These are phyloP conservation scores for Formica exsecta DNA, from an alignment of 1,140 invertebrate species.

Conservation along the genomic window DNA sequence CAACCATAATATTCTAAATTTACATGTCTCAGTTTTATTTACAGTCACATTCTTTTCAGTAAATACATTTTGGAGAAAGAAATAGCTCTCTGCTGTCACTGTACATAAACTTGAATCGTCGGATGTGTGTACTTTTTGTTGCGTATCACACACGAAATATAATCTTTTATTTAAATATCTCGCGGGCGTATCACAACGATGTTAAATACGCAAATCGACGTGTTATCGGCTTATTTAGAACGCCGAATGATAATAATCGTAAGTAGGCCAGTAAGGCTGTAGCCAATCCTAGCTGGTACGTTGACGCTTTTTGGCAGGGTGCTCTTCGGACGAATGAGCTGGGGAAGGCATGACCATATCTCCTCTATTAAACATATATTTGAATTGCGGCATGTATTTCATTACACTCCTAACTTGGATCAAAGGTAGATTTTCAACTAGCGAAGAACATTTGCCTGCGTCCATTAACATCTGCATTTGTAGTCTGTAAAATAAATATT, in stretches of 20 bases:
- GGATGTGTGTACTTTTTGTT: slow-evolving; percentile 41
- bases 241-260: slow-evolving; percentile 86
- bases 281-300: slow-evolving; percentile 89
- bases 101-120: slow-evolving; percentile 57
- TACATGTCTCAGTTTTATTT: slow-evolving; percentile 71
- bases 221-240: slow-evolving; percentile 77
- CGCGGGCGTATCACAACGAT: slow-evolving; percentile 12
- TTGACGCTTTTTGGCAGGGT: slow-evolving; percentile 87
- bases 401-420: slow-evolving; percentile 93
- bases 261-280: slow-evolving; percentile 87
- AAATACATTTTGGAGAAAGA: slow-evolving; percentile 76
- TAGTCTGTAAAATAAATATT: slow-evolving; percentile 84
- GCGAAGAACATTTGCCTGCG: slow-evolving; percentile 90
- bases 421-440: slow-evolving; percentile 89
- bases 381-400: slow-evolving; percentile 94
- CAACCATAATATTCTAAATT: slow-evolving; percentile 61
- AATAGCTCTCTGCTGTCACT: slow-evolving; percentile 69
- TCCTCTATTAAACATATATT: slow-evolving; percentile 90
- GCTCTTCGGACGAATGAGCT: slow-evolving; percentile 83
- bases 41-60: slow-evolving; percentile 54
- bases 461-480: slow-evolving; percentile 92
- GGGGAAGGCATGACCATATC: slow-evolving; percentile 80
- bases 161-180: slow-evolving; percentile 12
- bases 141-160: slow-evolving; percentile 59
- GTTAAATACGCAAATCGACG: slow-evolving; percentile 22